Conservation (phyloP, 2,888 invertebrate species). For the Carpatolechia fugitivella region DNA sequence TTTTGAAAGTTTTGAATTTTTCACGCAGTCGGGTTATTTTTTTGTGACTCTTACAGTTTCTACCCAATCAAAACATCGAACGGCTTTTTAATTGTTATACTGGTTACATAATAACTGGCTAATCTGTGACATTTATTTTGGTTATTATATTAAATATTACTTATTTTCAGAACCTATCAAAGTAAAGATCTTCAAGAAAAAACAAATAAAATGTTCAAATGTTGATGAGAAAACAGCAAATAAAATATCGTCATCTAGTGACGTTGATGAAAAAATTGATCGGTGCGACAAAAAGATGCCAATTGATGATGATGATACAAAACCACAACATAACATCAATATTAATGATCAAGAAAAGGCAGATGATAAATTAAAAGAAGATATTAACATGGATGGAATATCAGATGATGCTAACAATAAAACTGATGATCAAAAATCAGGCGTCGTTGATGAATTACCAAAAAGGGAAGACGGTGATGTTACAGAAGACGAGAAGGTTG, state of each 20-base stretch:
- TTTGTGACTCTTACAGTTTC: too few species aligned
- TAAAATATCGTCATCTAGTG: background rate
- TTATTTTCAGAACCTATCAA: background rate
- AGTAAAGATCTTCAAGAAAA: background rate
- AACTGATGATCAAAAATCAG: background rate
- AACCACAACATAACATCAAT: background rate
- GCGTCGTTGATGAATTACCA: background rate
- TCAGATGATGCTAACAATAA: constrained; percentile 12
- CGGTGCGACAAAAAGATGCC: constrained; percentile 1
- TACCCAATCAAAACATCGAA: too few species aligned
- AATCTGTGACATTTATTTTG: background rate
- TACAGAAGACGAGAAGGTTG: background rate
- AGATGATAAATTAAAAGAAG: background rate
- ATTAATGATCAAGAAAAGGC: background rate
- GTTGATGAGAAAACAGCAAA: background rate
- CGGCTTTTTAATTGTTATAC: too few species aligned
- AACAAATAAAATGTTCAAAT: background rate
- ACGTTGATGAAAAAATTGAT: background rate
- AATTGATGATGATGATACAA: constrained; percentile 7
- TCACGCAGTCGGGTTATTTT: too few species aligned
- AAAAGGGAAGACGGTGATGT: background rate
- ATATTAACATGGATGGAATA: background rate
- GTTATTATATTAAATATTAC: background rate
- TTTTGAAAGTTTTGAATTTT: too few species aligned
- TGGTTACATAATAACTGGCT: too few species aligned